Evolutionary conservation across 2,113 vertebrate genomes (phyloP).

Genomic region (Corythornis vintsioides): DNA sequence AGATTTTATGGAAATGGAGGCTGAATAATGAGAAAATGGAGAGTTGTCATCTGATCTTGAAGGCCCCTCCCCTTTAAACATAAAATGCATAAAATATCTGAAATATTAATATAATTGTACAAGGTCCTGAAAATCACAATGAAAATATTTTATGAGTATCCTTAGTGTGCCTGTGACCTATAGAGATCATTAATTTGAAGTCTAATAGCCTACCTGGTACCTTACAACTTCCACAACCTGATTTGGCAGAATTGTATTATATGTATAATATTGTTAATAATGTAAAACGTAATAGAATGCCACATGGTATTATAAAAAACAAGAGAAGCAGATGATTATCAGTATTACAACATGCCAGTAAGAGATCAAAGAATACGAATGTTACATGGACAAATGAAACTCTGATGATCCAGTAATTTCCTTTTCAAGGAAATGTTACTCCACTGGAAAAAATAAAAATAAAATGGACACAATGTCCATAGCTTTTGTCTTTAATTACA

Average conservation of each 20-base stretch:
- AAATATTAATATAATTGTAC: slow-evolving; percentile 67
- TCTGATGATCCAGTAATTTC: slow-evolving; percentile 54
- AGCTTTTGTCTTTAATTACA: not conserved
- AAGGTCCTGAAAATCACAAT: slow-evolving; percentile 65
- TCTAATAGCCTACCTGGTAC: slow-evolving; percentile 61
- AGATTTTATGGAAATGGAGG: not conserved
- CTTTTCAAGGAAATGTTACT: slow-evolving; percentile 33
- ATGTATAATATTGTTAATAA: slow-evolving; percentile 61
- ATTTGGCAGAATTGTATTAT: slow-evolving; percentile 42
- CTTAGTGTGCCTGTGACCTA: slow-evolving; percentile 67
- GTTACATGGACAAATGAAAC: slow-evolving; percentile 54
- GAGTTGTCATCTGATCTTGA: not conserved
- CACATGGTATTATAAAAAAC: slow-evolving; percentile 55
- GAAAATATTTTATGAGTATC: slow-evolving; percentile 71
- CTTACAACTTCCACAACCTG: slow-evolving; percentile 28
- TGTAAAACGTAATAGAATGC: slow-evolving; percentile 65
- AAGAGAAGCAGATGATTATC: slow-evolving; percentile 53
- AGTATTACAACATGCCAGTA: slow-evolving; percentile 47
- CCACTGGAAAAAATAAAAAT: not conserved
- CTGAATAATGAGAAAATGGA: slow-evolving; percentile 35
- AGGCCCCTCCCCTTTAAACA: slow-evolving; percentile 40
- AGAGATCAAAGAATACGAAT: slow-evolving; percentile 57
- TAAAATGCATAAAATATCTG: slow-evolving; percentile 53
- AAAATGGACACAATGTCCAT: not conserved
- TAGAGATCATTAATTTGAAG: slow-evolving; percentile 69